Evolutionary conservation across 2,113 vertebrate species (phyloP), one percentile per base, ranked within the genome.

Genomic region (Dasyornis broadbenti): DNA sequence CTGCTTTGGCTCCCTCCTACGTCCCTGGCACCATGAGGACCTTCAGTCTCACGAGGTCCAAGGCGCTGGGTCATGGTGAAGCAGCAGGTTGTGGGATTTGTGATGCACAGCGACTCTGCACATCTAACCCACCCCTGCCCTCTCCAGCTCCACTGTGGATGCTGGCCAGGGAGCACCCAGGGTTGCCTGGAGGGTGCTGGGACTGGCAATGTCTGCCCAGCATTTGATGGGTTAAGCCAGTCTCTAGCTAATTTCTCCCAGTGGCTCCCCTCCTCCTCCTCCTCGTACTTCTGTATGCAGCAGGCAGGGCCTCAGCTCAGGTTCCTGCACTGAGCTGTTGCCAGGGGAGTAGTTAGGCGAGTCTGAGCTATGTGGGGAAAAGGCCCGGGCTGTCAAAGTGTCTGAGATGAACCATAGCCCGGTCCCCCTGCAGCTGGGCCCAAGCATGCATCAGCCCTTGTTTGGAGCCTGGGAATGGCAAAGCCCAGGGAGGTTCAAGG

Each of bases 401-500:
- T 98, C 98, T 98, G 98, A 98, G 98, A 97, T 98, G 98, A 99
- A 98, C 99, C 98, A 96, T 97, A 94, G 96, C 97, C 96, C 96
- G 92, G 98, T 97, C 97, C 98, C 97, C 88, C 83, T 98, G 98
- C 98, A 98, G 99, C 99, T 99, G 99, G 98, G 98, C 98, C 97
- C 97, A 98, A 96, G 94, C 97, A 92, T 97, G 97, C 98, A 98
- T 98, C 95, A 66, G 97, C 98, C 97, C 98, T 98, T 98, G 98
- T 98, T 98, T 98, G 97, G 98, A 98, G 98, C 98, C 99, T 99
- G 99, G 99, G 99, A 99, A 99, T 98, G 97, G 98, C 78, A 90
- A 97, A 98, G 97, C 98, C 97, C 96, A 97, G 97, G 96, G 97
- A 98, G 98, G 98, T 98, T 98, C 98, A 98, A 98, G 98, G 98